Evolutionary conservation across 2,888 invertebrate genomes (phyloP), one percentile per base, ranked within the genome.

Genomic region (Brachyptera putata): DNA sequence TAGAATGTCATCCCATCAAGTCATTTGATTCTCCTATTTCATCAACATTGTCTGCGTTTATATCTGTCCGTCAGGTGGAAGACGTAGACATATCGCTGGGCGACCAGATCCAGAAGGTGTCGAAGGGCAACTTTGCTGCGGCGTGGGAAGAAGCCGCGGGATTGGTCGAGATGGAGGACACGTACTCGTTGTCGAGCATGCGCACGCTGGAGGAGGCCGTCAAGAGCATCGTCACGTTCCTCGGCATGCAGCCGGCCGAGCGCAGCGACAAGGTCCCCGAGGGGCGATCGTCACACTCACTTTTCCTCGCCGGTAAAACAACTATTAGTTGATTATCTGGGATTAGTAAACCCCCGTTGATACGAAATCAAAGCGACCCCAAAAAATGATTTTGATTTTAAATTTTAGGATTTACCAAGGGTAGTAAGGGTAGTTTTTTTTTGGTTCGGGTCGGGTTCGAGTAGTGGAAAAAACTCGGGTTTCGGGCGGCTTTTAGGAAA

Each of bases 221-320:
- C 1, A 87, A 87, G 70, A 91, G 87, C 71, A 87, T 95, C 55
- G 79, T 90, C 3, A 84, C 84, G 69, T 92, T 89, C 73, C 77
- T 95, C 66, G 94, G 93, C 0, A 79, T 95, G 73, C 89, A 89
- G 68, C 85, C 93, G 0, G 89, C 89, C 55, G 94, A 95, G 72
- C 79, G 91, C 37, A 86, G 87, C 1, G 93, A 95, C 72, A 85
- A 86, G 68, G 86, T 95, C 1, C 84, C 85, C 0, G 87, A 92
- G 64, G 93, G 90, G 48, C 89, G 90, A 67, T 84, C 86, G 16
- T 84, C 89, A 0, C 95, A 95, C 72, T 87, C 87, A 0, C 77
- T 95, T 34, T 79, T 86, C 57, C 79, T 95, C 64, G 85, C 91
- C 34, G 99, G 95, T 75, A 74, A 61, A 60, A 64, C 46, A 26